Percentiles rank a stretch among this genome's conserved stretches.
These are phyloP conservation scores for Kryptolebias marmoratus DNA, from an alignment of 2,113 vertebrate species.

Conservation along the genomic window DNA sequence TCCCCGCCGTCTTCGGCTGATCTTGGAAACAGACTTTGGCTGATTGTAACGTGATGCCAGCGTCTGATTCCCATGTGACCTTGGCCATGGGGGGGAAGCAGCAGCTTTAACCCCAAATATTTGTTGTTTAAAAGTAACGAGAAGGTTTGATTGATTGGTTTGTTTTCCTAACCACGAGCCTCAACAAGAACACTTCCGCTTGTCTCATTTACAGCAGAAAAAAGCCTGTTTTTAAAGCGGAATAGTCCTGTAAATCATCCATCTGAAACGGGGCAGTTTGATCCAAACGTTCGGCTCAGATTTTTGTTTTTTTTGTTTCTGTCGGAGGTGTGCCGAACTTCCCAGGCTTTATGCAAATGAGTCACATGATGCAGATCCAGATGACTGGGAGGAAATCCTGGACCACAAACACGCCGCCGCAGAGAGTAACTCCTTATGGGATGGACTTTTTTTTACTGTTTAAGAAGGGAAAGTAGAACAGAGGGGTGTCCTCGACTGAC, in stretches of 20 bases:
- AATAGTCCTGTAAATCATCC: no score
- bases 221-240: no score
- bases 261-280: no score
- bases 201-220: neutral
- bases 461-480: neutral
- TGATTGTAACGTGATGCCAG: constrained; percentile 64
- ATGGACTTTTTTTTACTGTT: neutral
- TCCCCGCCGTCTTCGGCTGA: constrained; percentile 43
- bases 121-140: constrained; percentile 35
- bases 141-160: neutral
- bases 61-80: constrained; percentile 60
- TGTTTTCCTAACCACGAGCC: neutral
- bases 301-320: neutral
- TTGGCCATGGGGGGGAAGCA: constrained; percentile 49
- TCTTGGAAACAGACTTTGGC: constrained; percentile 59
- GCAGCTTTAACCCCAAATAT: constrained; percentile 49
- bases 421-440: neutral
- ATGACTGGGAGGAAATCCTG: no score
- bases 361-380: neutral
- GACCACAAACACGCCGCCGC: neutral
- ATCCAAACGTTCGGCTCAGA: neutral
- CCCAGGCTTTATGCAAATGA: neutral
- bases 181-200: constrained; percentile 3
- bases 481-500: neutral
- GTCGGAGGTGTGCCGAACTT: neutral